phyloP scores from a whole-genome alignment of 2,888 invertebrate genomes.

The Phalera bucephala region DNA sequence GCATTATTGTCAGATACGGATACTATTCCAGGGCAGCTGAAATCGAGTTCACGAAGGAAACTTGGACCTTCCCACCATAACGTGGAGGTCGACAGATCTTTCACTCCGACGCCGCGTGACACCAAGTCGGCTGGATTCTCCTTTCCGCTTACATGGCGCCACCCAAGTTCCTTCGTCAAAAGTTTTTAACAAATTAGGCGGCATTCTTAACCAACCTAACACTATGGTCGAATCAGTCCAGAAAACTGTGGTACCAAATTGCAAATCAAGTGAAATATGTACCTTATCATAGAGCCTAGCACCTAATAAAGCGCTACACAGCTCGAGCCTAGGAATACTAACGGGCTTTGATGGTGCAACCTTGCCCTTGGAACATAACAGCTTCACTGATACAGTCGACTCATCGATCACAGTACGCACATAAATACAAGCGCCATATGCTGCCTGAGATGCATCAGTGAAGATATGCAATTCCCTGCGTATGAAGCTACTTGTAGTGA shows the following conservation, averaged over 20 bases:
- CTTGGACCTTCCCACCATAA: conserved; percentile 12
- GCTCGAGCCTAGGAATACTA: conserved; percentile 16
- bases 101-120: conserved; percentile 2
- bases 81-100: background rate
- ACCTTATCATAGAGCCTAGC: conserved; percentile 19
- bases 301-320: conserved; percentile 28
- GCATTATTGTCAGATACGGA: too few species aligned
- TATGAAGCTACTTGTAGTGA: background rate
- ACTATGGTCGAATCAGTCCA: conserved; percentile 30
- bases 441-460: conserved; percentile 18
- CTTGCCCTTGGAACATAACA: conserved; percentile 27
- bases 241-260: conserved; percentile 14
- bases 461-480: conserved; percentile 20
- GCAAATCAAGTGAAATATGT: conserved; percentile 6
- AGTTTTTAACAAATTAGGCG: conserved; percentile 20
- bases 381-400: conserved; percentile 7
- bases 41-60: conserved; percentile 1
- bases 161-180: conserved; percentile 9
- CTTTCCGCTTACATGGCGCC: conserved; percentile 4
- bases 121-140: conserved; percentile 1
- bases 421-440: conserved; percentile 23
- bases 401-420: conserved; percentile 5
- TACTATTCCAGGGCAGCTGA: too few species aligned
- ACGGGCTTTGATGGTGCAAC: conserved; percentile 24
- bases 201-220: conserved; percentile 23